A percentile compares a stretch with the other conserved stretches of the same genome.
Conservation (phyloP, 2,113 vertebrate genomes). For the Vidua macroura region DNA sequence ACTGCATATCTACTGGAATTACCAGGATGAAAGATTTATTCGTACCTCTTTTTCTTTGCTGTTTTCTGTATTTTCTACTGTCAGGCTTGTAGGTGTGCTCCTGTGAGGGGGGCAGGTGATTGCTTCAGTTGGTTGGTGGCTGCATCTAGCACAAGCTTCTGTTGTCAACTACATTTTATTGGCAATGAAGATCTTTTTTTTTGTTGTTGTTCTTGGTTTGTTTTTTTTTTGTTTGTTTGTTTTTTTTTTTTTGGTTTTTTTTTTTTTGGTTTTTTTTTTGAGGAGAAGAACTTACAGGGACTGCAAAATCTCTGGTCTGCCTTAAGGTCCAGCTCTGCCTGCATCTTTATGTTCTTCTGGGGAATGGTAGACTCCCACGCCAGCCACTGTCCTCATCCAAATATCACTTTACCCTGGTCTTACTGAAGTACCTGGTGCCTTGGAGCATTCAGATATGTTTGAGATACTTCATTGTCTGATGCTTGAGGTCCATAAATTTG, state of each 20-base stretch:
- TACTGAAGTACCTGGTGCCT: neutral
- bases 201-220: neutral
- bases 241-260: too few species aligned
- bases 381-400: neutral
- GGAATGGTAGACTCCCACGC: neutral
- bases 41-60: neutral
- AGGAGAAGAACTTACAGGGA: neutral
- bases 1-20: neutral
- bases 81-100: neutral
- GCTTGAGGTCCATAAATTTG: neutral
- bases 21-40: neutral
- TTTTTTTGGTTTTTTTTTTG: neutral
- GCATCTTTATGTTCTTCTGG: neutral
- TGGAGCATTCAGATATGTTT: neutral
- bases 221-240: neutral
- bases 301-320: neutral
- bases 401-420: neutral
- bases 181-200: neutral
- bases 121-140: neutral
- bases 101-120: neutral
- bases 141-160: neutral
- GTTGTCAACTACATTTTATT: neutral
- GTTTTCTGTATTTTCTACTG: neutral
- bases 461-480: neutral
- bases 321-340: neutral